phyloP scores from a whole-genome alignment of 2,888 invertebrate species.

The Sclerodermus sp. region DNA sequence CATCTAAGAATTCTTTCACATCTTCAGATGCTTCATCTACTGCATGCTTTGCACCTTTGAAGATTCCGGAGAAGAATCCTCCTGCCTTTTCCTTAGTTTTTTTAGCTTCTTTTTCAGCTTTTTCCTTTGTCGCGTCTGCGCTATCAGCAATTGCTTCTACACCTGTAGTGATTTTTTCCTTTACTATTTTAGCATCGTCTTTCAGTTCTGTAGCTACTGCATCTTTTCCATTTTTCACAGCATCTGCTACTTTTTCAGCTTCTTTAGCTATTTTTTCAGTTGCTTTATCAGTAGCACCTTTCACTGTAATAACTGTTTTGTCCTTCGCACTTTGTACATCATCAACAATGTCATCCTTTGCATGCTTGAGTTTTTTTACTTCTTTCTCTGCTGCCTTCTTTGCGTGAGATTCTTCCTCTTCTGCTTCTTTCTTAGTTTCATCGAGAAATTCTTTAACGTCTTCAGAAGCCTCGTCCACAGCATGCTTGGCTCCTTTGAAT shows the following conservation, averaged over 20 bases:
- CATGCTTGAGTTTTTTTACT: conserved; percentile 11
- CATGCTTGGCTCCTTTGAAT: conserved; percentile 29
- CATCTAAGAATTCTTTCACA: conserved; percentile 26
- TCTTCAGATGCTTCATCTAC: conserved; percentile 28
- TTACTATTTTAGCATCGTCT: conserved; percentile 16
- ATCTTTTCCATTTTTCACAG: conserved; percentile 57
- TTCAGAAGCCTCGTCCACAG: conserved; percentile 27
- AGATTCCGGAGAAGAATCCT: conserved; percentile 33
- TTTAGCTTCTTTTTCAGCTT: conserved; percentile 6
- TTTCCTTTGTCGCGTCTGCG: too few species aligned
- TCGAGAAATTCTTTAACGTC: conserved; percentile 58
- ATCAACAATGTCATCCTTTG: conserved; percentile 14
- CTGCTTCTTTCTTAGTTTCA: conserved; percentile 51
- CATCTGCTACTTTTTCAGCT: conserved; percentile 57
- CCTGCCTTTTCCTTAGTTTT: conserved; percentile 25
- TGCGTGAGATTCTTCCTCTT: conserved; percentile 25
- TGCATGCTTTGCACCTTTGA: conserved; percentile 28
- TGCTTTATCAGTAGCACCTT: conserved; percentile 13
- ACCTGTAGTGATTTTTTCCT: conserved; percentile 20
- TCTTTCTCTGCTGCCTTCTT: conserved; percentile 36
- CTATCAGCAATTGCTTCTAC: conserved; percentile 12
- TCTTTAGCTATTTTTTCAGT: conserved; percentile 9
- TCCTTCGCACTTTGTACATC: conserved; percentile 10
- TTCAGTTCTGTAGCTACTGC: conserved; percentile 8
- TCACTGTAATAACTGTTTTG: conserved; percentile 41